Evolutionary conservation across 2,113 vertebrate genomes (phyloP).

Genomic region (Etheostoma cragini): DNA sequence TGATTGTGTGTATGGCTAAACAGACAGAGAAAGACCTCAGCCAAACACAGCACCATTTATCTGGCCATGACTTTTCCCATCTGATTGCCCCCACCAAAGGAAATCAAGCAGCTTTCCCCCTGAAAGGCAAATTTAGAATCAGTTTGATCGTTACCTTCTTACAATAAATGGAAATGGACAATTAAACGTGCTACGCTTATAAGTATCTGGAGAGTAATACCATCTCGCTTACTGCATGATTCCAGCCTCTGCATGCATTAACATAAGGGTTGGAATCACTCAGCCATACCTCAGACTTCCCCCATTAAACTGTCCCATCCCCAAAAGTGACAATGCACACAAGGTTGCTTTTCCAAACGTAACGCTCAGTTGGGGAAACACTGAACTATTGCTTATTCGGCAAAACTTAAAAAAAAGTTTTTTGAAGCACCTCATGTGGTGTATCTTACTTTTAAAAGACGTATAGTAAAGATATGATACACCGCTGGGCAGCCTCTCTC

Average conservation of each 20-base stretch:
- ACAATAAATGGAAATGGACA: slow-evolving; percentile 33
- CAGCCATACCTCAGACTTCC: slow-evolving; percentile 28
- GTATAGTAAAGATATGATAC: slow-evolving; percentile 36
- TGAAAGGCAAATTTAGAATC: slow-evolving; percentile 14
- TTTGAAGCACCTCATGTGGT: not conserved
- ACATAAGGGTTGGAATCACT: slow-evolving; percentile 53
- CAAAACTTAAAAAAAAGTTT: slow-evolving; percentile 7
- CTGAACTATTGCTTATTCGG: slow-evolving; percentile 18
- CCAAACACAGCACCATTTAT: slow-evolving; percentile 75
- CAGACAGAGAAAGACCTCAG: slow-evolving; percentile 52
- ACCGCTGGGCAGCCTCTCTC: slow-evolving; percentile 20
- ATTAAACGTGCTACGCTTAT: slow-evolving; percentile 47
- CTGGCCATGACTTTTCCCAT: slow-evolving; percentile 75
- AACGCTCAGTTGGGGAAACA: slow-evolving; percentile 18
- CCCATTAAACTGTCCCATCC: slow-evolving; percentile 36
- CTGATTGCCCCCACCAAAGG: slow-evolving; percentile 59
- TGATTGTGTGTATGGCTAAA: slow-evolving; percentile 31
- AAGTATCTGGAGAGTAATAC: slow-evolving; percentile 37
- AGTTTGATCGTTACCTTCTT: slow-evolving; percentile 21
- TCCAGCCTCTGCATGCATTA: slow-evolving; percentile 33
- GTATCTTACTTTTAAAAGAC: slow-evolving; percentile 11
- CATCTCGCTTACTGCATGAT: slow-evolving; percentile 35
- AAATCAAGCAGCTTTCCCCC: slow-evolving; percentile 54
- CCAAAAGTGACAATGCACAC: slow-evolving; percentile 34
- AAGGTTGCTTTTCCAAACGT: slow-evolving; percentile 26